Percentiles rank a stretch among this genome's conserved stretches.
Evolutionary conservation across 2,888 invertebrate genomes (phyloP).

Genomic region (Mimumesa dahlbomi): DNA sequence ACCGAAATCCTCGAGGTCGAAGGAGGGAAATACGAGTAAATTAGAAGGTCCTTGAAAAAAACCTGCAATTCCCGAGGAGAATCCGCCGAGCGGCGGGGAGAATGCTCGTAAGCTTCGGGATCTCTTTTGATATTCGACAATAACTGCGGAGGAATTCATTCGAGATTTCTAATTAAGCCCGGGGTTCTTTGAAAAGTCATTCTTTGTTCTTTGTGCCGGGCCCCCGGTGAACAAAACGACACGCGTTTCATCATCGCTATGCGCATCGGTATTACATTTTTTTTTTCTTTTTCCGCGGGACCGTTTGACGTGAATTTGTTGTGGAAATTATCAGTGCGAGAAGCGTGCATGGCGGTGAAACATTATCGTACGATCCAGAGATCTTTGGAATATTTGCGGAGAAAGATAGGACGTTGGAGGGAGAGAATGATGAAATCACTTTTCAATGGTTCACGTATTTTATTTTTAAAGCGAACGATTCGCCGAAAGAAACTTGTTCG

Average conservation of each 20-base stretch:
- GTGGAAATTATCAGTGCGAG: too few relatives aligned
- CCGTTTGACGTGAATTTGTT: too few relatives aligned
- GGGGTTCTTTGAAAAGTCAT: slow-evolving; percentile 9
- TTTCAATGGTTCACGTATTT: too few relatives aligned
- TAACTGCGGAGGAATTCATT: slow-evolving; percentile 11
- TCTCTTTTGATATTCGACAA: slow-evolving; percentile 42
- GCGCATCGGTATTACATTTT: too few relatives aligned
- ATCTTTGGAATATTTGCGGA: too few relatives aligned
- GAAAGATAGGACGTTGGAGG: too few relatives aligned
- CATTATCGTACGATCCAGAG: too few relatives aligned
- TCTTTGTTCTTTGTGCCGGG: slow-evolving; percentile 9
- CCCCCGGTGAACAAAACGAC: slow-evolving; percentile 7
- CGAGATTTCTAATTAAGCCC: slow-evolving; percentile 40
- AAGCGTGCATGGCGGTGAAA: too few relatives aligned
- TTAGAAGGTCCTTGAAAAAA: slow-evolving; percentile 18
- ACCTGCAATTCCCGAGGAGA: slow-evolving; percentile 36
- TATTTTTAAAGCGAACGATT: too few relatives aligned
- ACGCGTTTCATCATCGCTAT: background rate
- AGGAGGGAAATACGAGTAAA: background rate
- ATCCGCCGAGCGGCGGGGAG: slow-evolving; percentile 33
- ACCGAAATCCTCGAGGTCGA: background rate
- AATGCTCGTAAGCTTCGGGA: slow-evolving; percentile 31
- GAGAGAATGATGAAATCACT: too few relatives aligned
- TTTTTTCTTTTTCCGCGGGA: too few relatives aligned
- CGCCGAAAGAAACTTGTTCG: too few relatives aligned